phyloP scores from a whole-genome alignment of 2,113 vertebrate species.

The Holacanthus passer region DNA sequence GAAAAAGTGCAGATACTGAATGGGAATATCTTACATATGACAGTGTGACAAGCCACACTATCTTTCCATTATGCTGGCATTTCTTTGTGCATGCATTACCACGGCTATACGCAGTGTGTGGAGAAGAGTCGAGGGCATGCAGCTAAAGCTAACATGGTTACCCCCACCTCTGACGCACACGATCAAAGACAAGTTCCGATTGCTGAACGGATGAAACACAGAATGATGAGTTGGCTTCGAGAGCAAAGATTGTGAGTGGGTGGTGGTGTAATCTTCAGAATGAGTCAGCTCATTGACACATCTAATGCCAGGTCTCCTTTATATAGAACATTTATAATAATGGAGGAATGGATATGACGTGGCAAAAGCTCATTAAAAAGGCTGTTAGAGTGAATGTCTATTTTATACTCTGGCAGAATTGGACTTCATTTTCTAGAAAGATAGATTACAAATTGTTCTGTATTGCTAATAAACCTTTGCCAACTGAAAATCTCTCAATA shows the following conservation, averaged over 20 bases:
- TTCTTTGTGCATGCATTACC: background rate
- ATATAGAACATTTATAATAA: conserved; percentile 17
- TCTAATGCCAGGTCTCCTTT: conserved; percentile 27
- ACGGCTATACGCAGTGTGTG: background rate
- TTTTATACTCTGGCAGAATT: background rate
- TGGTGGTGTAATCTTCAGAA: background rate
- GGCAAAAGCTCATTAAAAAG: background rate
- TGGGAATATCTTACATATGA: background rate
- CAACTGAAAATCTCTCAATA: background rate
- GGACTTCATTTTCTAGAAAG: conserved; percentile 5
- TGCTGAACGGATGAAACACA: conserved; percentile 33
- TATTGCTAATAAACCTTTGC: background rate
- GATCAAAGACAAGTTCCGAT: conserved; percentile 39
- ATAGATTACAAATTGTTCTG: background rate
- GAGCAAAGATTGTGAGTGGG: background rate
- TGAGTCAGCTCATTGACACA: conserved; percentile 23
- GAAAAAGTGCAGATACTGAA: background rate
- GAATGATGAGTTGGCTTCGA: background rate
- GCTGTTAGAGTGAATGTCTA: background rate
- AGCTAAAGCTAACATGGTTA: conserved; percentile 39
- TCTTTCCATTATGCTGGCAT: background rate
- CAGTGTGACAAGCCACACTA: background rate
- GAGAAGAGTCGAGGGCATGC: background rate
- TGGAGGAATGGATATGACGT: background rate
- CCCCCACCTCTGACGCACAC: background rate